phyloP scores from a whole-genome alignment of 2,888 invertebrate species.

The Platerodrilus igneus region DNA sequence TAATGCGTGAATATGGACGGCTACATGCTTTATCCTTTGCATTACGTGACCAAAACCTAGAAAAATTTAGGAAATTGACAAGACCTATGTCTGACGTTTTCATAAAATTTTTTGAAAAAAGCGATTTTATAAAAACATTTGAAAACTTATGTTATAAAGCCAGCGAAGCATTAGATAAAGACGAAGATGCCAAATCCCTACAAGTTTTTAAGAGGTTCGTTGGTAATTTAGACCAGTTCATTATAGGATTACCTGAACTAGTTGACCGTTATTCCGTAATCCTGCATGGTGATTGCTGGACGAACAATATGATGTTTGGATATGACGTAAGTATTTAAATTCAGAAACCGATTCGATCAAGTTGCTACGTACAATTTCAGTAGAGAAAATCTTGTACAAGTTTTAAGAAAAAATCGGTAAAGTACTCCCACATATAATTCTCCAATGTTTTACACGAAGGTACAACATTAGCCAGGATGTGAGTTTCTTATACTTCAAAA shows the following conservation, averaged over 20 bases:
- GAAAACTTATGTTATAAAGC: too few species aligned
- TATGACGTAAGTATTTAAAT: conserved; percentile 26
- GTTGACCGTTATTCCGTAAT: conserved; percentile 23
- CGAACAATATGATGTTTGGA: conserved; percentile 34
- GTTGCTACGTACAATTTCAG: too few species aligned
- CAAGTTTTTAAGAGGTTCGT: conserved; percentile 8
- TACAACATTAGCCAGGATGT: too few species aligned
- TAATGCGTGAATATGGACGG: conserved; percentile 35
- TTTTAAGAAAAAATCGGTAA: too few species aligned
- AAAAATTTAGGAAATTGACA: conserved; percentile 10
- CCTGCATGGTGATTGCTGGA: conserved; percentile 36
- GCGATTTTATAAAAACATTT: too few species aligned
- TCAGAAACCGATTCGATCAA: too few species aligned
- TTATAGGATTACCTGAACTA: not conserved
- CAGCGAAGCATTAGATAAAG: conserved; percentile 1
- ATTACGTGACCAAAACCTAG: conserved; percentile 31
- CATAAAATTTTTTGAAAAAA: conserved; percentile 1
- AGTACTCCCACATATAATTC: too few species aligned
- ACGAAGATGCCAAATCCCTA: not conserved
- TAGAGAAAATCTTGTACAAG: too few species aligned
- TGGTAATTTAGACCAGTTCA: not conserved
- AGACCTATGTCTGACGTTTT: conserved; percentile 5
- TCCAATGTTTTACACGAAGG: too few species aligned
- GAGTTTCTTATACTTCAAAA: too few species aligned
- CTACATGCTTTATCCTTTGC: conserved; percentile 38